A percentile compares a stretch with the other conserved stretches of the same genome.
These are phyloP conservation scores for Delphinus delphis DNA, from an alignment of 2,113 vertebrate genomes.

Conservation along the genomic window DNA sequence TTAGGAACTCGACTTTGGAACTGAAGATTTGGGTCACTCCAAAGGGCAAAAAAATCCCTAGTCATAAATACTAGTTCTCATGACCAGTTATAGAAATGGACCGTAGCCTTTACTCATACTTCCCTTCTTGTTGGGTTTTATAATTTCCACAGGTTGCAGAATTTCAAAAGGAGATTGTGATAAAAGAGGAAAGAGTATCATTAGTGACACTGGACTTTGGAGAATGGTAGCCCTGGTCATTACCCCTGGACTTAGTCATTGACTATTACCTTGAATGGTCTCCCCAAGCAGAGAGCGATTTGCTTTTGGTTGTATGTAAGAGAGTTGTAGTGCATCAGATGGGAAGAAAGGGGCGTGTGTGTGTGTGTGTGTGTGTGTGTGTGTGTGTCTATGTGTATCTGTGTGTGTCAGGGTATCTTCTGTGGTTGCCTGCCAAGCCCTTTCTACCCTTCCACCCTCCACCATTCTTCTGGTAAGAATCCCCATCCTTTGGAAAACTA, in stretches of 20 bases:
- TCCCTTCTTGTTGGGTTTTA: background rate
- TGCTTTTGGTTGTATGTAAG: background rate
- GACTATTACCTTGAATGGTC: background rate
- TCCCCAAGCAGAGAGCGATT: background rate
- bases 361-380: background rate
- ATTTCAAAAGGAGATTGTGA: background rate
- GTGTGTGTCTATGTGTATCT: too few relatives aligned
- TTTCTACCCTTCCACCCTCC: background rate
- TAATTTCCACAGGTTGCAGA: background rate
- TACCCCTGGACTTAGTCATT: background rate
- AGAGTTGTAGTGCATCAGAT: background rate
- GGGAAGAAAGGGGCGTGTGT: background rate
- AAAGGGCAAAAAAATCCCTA: background rate
- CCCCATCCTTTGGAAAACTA: background rate
- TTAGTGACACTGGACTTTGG: background rate
- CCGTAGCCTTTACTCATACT: background rate
- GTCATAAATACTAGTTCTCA: background rate
- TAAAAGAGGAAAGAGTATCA: background rate
- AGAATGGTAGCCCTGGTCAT: background rate
- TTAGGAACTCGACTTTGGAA: background rate
- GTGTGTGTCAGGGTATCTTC: background rate
- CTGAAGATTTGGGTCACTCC: background rate
- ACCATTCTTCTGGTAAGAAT: background rate
- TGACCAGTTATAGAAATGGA: background rate
- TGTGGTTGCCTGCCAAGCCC: background rate